These are phyloP conservation scores for Gila orcuttii DNA, from an alignment of 2,113 vertebrate genomes.

Conservation along the genomic window DNA sequence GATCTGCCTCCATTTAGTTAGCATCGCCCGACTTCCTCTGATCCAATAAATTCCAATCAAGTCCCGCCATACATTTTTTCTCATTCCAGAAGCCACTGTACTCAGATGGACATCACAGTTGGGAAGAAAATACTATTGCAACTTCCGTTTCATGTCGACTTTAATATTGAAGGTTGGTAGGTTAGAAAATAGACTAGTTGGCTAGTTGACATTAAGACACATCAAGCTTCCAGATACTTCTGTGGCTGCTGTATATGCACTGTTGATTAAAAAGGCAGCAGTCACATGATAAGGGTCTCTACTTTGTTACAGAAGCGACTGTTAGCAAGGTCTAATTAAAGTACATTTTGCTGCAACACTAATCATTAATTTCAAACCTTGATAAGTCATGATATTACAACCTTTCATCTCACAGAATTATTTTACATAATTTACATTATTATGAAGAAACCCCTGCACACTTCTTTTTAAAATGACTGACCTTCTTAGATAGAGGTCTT, in stretches of 20 bases:
- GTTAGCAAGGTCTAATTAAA: neutral
- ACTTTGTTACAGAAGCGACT: neutral
- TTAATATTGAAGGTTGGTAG: no score
- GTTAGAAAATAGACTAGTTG: no score
- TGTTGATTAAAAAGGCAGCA: neutral
- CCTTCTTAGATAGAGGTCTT: conserved; percentile 3
- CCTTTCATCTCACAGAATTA: neutral
- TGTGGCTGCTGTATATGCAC: neutral
- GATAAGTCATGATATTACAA: neutral
- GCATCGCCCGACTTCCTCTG: no score
- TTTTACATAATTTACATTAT: neutral
- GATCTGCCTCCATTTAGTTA: no score
- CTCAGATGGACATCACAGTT: no score
- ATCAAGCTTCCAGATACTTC: neutral
- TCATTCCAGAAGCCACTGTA: no score
- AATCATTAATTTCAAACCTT: neutral
- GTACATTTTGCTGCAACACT: neutral
- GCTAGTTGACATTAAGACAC: neutral
- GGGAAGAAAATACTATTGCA: no score
- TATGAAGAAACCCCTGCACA: neutral
- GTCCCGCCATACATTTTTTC: no score
- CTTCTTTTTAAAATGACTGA: conserved; percentile 10
- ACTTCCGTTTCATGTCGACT: no score
- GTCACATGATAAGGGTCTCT: neutral
- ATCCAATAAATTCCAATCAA: no score